Evolutionary conservation across 2,888 invertebrate species (phyloP), one percentile per base, ranked within the genome.

Genomic region (Heliconius ethilla): DNA sequence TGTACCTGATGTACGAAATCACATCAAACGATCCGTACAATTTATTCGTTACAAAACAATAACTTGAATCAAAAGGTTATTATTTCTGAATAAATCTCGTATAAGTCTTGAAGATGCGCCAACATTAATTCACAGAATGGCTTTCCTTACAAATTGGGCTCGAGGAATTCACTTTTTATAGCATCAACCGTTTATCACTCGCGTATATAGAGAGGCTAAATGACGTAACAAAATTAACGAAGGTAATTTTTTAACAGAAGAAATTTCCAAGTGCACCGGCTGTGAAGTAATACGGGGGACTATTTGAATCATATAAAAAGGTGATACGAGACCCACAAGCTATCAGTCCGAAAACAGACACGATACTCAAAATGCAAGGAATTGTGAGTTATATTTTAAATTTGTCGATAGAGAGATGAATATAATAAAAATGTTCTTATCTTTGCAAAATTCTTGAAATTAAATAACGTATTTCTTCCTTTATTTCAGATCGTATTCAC

Each of bases 291-390:
- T 86, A 83, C 89, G 86, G 83, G 86, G 85, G 84, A 85, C 86
- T 86, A 88, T 86, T 86, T 84, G 82, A 82, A 82, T 84, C 82
- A 87, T 90, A 91, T 92, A 92, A 88, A 91, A 91, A 87, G 86
- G 85, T 82, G 82, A 79, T 75, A 75, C 78, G 70, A 70, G 75
- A 83, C 82, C 81, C 78, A 76, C 79, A 77, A 85, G 81, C 73
- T 87, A 90, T 91, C 92, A 92, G 92, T 92, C 84, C 84, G 81
- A 81, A 82, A 77, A 81, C 83, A 84, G 85, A 85, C 83, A 84
- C 84, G 81, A 76, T 82, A 80, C 81, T 87, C 86, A 75, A 72
- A 78, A 78, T 78, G 75, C 65, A 78, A 67, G 51, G 33, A 72
- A 72, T 72, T 27, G 76, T 76, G 37, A 76, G 76, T 70, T 59